Base-by-base conservation (phyloP, 2,113 vertebrate genomes). In the Stictonetta naevosa region DNA sequence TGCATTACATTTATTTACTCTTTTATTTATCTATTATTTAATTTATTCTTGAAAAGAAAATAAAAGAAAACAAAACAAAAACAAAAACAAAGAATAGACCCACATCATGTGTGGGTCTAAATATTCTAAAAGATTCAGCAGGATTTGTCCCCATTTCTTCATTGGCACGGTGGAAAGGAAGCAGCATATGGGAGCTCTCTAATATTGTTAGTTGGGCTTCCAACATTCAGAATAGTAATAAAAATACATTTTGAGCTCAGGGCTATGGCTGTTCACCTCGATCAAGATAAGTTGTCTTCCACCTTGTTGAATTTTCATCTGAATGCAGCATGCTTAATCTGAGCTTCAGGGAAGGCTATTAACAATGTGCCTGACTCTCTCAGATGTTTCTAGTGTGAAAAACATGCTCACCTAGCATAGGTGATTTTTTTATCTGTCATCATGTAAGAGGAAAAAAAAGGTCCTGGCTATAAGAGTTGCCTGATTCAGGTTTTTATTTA, bases 251-350 rank as follows among this genome's bases (percentile, higher is more conserved):
- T 78, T 62, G 90, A 96, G 88, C 92, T 95, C 83, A 91, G 77
- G 88, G 95, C 93, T 94, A 82, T 10, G 62, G 68, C 76, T 90
- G 90, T 95, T 97, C 93, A 96, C 95, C 95, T 96, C 96, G 88
- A 92, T 94, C 93, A 92, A 84, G 88, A 50, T 88, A 93, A 88
- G 53, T 72, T 94, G 86, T 68, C 86, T 90, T 96, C 73, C 69
- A 93, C 80, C 86, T 90, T 93, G 90, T 69, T 94, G 93, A 83
- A 89, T 91, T 93, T 93, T 93, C 95, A 91, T 92, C 92, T 95
- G 80, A 88, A 92, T 82, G 80, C 83, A 92, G 90, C 73, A 26
- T 58, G 77, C 55, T 95, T 93, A 94, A 96, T 82, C 62, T 2
- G 2, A 67, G 88, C 93, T 95, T 69, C 73, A 34, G 92, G 83